These are phyloP conservation scores for Silurus asotus DNA, from an alignment of 2,113 vertebrate genomes.

Conservation along the genomic window DNA sequence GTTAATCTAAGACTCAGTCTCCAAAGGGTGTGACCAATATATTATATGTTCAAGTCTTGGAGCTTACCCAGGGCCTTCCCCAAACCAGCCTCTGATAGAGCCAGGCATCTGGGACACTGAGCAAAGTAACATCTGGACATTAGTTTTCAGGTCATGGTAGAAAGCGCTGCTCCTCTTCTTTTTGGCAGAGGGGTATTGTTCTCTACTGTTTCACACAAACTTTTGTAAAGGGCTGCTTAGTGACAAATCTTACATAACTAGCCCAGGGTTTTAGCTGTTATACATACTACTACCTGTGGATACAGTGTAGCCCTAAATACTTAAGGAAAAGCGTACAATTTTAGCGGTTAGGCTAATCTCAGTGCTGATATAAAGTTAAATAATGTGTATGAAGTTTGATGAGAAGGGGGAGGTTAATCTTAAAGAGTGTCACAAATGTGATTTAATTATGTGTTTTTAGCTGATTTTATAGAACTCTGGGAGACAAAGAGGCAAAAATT, in stretches of 20 bases:
- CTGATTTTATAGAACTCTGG: not conserved
- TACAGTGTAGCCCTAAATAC: not conserved
- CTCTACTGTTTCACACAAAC: conserved; percentile 42
- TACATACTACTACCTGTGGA: not conserved
- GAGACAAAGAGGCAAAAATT: not conserved
- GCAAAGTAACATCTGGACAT: conserved; percentile 65
- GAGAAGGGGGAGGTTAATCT: not conserved
- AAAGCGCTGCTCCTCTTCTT: conserved; percentile 52
- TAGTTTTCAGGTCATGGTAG: conserved; percentile 43
- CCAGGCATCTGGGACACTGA: conserved; percentile 63
- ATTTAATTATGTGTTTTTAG: not conserved
- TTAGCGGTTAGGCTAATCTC: not conserved
- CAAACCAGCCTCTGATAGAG: conserved; percentile 49
- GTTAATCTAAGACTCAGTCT: not conserved
- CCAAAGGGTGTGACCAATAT: not conserved
- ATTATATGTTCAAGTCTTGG: conserved; percentile 49
- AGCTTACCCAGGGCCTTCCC: conserved; percentile 53
- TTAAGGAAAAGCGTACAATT: not conserved
- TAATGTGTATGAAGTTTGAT: not conserved
- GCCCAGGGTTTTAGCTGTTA: not conserved
- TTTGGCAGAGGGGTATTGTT: conserved; percentile 53
- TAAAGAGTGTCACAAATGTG: conserved; percentile 24
- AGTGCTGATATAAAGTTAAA: not conserved
- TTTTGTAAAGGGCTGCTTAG: conserved; percentile 16
- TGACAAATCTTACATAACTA: conserved; percentile 21